A percentile compares a stretch with the other conserved stretches of the same genome.
phyloP scores from a whole-genome alignment of 2,113 vertebrate species.

The Urocynchramus pylzowi region DNA sequence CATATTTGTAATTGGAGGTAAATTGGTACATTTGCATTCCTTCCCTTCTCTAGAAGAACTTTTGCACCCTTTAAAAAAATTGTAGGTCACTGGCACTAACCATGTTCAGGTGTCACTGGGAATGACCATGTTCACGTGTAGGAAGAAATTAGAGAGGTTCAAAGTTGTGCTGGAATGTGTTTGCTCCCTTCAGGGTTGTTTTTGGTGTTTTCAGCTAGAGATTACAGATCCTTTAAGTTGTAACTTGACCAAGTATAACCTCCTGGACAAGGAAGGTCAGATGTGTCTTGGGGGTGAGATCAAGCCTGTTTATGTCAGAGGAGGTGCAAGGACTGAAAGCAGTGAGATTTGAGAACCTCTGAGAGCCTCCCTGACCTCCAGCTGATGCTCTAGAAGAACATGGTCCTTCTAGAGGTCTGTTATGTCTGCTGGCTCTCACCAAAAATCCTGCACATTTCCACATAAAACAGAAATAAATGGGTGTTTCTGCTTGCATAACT shows the following conservation, averaged over 20 bases:
- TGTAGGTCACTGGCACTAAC: neutral
- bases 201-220: neutral
- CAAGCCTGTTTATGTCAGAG: neutral
- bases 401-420: neutral
- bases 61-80: neutral
- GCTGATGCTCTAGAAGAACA: neutral
- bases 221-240: neutral
- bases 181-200: neutral
- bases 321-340: neutral
- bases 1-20: neutral
- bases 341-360: neutral
- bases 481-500: neutral
- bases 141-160: neutral
- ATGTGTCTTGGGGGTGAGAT: neutral
- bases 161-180: neutral
- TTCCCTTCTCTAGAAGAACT: neutral
- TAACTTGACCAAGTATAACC: neutral
- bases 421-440: neutral
- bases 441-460: neutral
- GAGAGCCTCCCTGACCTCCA: neutral
- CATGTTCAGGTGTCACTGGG: neutral
- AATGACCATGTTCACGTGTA: neutral
- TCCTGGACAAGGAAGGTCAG: neutral
- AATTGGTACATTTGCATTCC: rapidly evolving
- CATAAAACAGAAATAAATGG: neutral